Evolutionary conservation across 2,113 vertebrate genomes (phyloP).

Genomic region (Grantiella picta): DNA sequence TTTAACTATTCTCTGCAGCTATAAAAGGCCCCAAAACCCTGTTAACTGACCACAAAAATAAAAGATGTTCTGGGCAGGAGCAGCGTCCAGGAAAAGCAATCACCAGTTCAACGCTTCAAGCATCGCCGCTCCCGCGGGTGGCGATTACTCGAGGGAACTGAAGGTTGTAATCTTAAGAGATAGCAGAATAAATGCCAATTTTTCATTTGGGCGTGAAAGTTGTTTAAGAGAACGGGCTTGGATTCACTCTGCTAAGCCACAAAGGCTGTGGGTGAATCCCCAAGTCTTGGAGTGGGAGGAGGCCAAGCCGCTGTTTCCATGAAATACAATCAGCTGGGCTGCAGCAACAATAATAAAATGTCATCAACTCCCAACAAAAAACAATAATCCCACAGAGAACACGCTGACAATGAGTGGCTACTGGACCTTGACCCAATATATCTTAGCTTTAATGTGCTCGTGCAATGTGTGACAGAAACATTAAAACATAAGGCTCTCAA

Average conservation of each 20-base stretch:
- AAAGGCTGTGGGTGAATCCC: background rate
- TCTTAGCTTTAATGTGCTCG: background rate
- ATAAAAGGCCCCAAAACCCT: slow-evolving; percentile 9
- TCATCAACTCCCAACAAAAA: background rate
- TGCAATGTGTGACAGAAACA: background rate
- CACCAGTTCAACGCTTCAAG: background rate
- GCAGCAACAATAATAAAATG: background rate
- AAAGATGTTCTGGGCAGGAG: background rate
- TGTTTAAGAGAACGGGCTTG: background rate
- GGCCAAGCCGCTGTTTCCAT: background rate
- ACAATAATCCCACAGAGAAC: background rate
- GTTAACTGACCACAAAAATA: slow-evolving; percentile 26
- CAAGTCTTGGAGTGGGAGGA: background rate
- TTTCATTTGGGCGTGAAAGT: background rate
- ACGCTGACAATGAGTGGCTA: background rate
- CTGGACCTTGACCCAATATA: background rate
- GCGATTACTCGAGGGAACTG: background rate
- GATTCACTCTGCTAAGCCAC: slow-evolving; percentile 11
- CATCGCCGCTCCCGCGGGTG: background rate
- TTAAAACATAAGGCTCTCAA: background rate
- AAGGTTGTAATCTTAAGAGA: slow-evolving; percentile 1
- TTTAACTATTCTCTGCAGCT: slow-evolving; percentile 37
- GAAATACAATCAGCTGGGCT: background rate
- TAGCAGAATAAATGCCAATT: background rate
- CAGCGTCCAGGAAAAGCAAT: background rate